A percentile compares a stretch with the other conserved stretches of the same genome.
phyloP scores from a whole-genome alignment of 2,113 vertebrate species.

The Urocynchramus pylzowi region DNA sequence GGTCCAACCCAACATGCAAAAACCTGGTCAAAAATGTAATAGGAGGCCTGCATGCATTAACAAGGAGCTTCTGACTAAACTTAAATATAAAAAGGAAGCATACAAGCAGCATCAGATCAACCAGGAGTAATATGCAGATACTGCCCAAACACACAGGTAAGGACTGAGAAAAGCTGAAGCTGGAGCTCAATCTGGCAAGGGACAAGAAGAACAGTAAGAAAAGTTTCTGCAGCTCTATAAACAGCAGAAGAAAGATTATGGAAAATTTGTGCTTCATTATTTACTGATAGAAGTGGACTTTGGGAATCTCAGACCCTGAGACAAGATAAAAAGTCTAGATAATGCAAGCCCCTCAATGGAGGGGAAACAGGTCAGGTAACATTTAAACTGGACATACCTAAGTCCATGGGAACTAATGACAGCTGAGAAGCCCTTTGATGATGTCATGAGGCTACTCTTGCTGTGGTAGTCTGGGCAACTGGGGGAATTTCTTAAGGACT shows the following conservation, averaged over 20 bases:
- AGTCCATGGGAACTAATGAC: neutral
- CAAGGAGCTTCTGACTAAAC: neutral
- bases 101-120: neutral
- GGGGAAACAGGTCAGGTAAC: neutral
- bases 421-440: neutral
- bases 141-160: neutral
- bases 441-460: neutral
- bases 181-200: neutral
- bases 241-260: neutral
- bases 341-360: neutral
- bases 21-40: neutral
- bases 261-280: neutral
- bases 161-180: neutral
- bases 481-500: neutral
- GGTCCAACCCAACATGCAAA: neutral
- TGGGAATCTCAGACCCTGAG: neutral
- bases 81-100: neutral
- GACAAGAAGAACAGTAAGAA: neutral
- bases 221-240: neutral
- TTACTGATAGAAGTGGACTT: neutral
- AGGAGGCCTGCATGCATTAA: neutral
- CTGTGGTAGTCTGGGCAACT: rapidly evolving
- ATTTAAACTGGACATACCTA: neutral
- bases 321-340: neutral
- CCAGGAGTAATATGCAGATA: neutral